Conservation (phyloP, 2,888 invertebrate species). For the Anarsia innoxiella region DNA sequence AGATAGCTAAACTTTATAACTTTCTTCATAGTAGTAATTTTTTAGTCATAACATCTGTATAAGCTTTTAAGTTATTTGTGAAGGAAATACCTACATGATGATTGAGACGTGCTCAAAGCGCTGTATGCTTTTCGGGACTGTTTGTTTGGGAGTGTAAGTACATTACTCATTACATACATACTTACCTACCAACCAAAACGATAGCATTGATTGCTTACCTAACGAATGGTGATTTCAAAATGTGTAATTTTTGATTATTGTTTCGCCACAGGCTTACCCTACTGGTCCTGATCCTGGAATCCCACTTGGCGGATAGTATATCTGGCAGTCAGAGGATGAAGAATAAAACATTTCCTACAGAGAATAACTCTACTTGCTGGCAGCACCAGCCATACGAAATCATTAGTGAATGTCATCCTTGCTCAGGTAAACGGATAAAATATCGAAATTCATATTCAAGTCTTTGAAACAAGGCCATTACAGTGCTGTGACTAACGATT, state of each 20-base stretch:
- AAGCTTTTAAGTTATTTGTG: too few species aligned
- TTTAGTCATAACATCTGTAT: too few species aligned
- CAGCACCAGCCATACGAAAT: slow-evolving; percentile 82
- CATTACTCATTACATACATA: too few species aligned
- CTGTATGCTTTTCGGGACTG: slow-evolving; percentile 87
- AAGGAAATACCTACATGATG: slow-evolving; percentile 64
- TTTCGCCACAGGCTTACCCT: slow-evolving; percentile 81
- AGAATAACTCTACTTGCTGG: slow-evolving; percentile 88
- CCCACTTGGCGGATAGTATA: slow-evolving; percentile 72
- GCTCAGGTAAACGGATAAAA: slow-evolving; percentile 77
- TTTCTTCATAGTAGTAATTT: too few species aligned
- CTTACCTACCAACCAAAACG: too few species aligned
- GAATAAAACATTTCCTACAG: slow-evolving; percentile 80
- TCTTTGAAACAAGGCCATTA: too few species aligned
- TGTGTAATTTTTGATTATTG: slow-evolving; percentile 4
- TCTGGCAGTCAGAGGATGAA: slow-evolving; percentile 76
- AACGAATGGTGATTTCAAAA: neutral
- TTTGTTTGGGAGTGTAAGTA: slow-evolving; percentile 83
- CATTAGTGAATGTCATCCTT: slow-evolving; percentile 88
- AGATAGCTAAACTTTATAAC: too few species aligned
- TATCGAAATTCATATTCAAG: too few species aligned
- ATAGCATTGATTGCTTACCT: neutral
- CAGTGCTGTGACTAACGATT: too few species aligned
- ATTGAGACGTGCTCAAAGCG: slow-evolving; percentile 89
- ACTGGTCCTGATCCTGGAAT: slow-evolving; percentile 87